Conservation (phyloP, 2,113 vertebrate genomes). For the Lanius ludovicianus region DNA sequence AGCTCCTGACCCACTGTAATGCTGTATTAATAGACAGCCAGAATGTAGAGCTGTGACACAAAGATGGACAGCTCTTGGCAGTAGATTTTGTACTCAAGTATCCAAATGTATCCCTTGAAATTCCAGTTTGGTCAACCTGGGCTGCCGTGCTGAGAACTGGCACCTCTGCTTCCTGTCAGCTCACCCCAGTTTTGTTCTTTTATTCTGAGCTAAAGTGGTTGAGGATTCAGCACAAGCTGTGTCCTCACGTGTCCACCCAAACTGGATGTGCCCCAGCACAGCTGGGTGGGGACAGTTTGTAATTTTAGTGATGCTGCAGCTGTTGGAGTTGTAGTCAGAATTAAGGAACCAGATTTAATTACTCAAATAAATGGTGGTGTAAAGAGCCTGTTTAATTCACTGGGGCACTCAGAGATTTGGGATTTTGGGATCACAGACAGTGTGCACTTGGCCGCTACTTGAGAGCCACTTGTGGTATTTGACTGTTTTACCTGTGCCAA, state of each 20-base stretch:
- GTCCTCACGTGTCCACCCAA: neutral
- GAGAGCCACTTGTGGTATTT: neutral
- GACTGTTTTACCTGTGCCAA: neutral
- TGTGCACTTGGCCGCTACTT: neutral
- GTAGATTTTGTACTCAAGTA: neutral
- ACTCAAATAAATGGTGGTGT: neutral
- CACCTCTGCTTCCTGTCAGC: neutral
- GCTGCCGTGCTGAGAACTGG: neutral
- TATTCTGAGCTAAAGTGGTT: neutral
- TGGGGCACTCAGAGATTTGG: neutral
- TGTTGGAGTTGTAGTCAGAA: neutral
- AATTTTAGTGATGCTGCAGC: neutral
- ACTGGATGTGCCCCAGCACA: neutral
- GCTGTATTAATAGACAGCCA: neutral
- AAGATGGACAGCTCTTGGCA: neutral
- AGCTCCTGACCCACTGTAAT: neutral
- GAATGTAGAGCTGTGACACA: neutral
- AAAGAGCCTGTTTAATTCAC: fast-evolving
- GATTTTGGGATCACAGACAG: neutral
- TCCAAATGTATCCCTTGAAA: neutral
- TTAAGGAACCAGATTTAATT: neutral
- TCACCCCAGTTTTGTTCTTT: neutral
- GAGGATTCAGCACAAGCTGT: neutral
- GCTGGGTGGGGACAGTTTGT: neutral
- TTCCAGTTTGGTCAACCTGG: neutral